Base-by-base conservation (phyloP, 2,888 invertebrate species). In the Drosophila falleni region DNA sequence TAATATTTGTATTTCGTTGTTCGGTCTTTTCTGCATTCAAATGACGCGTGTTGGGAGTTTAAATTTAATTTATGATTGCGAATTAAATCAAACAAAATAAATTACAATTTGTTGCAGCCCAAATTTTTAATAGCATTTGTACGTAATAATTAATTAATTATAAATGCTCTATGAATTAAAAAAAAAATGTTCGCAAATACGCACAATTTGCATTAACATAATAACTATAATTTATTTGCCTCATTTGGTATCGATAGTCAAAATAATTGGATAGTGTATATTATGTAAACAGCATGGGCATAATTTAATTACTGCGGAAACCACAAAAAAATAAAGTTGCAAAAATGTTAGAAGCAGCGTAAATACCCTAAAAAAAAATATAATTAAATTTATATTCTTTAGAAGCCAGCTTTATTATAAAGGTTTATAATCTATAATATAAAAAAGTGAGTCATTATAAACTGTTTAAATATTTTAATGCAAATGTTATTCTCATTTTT, bases 171-270 rank as follows among this genome's bases (percentile, higher is more conserved):
- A 41, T 46, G 31, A 8, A 33, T 29, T 35, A 19, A 5, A 35
- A 16, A 42, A 49, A 54, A 39, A 62, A 56, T 42, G 13, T 15
- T 19, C n/a, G 37, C 9, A 65, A 50, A 59, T 37, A 26, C n/a
- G 44, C 46, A 39, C 11, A 59, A 35, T 72, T 77, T 62, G 49
- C 77, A 63, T 47, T 41, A 62, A 65, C 39, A 37, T 15, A 50
- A 44, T 49, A 65, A 54, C 59, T 47, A 47, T 53, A 51, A 74
- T 62, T 66, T 42, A 76, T 54, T 44, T 6, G 15, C 19, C 11
- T 39, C 6, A 42, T 31, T 46, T 37, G 37, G 13, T 16, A 19
- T 39, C n/a, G 39, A 39, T 46, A 65, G 15, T 13, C 23, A 16
- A 55, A n/a, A 35, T n/a, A 66, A 74, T 68, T 55, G 59, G 35